Conservation (phyloP, 2,113 vertebrate species). For the Odontesthes bonariensis region DNA sequence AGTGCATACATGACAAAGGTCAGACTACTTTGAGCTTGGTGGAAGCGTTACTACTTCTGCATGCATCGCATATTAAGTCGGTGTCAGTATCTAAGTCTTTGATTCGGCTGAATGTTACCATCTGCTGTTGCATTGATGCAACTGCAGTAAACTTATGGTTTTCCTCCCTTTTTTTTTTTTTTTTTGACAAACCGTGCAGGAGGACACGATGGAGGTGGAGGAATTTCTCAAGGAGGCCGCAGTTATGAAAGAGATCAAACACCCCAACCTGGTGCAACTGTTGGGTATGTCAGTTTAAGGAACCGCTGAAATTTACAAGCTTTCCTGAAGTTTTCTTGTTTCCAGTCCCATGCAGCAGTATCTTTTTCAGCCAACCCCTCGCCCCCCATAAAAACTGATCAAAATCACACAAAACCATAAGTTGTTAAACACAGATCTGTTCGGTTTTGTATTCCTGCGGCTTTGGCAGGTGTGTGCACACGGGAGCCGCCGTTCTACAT, state of each 20-base stretch:
- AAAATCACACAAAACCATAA: not conserved
- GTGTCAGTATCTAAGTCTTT: not conserved
- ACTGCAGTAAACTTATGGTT: slow-evolving; percentile 33
- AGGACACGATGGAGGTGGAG: slow-evolving; percentile 99
- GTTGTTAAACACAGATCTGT: not conserved
- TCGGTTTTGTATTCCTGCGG: not conserved
- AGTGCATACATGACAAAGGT: not conserved
- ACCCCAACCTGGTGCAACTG: slow-evolving; percentile 96
- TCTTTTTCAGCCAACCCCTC: too few species aligned
- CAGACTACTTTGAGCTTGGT: not conserved
- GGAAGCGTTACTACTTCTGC: slow-evolving; percentile 18
- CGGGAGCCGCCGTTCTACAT: slow-evolving; percentile 98
- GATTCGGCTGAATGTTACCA: slow-evolving; percentile 51
- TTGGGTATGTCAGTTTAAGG: slow-evolving; percentile 85
- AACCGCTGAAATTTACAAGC: not conserved
- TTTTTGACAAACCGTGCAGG: slow-evolving; percentile 79
- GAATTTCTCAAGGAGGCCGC: slow-evolving; percentile 98
- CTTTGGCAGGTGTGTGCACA: slow-evolving; percentile 92
- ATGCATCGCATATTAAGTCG: not conserved
- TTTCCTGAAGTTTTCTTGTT: not conserved
- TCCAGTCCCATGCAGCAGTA: too few species aligned
- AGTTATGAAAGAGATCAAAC: slow-evolving; percentile 99
- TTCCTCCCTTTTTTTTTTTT: slow-evolving; percentile 8
- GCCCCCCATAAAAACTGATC: not conserved
- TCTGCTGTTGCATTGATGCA: slow-evolving; percentile 51